Base-by-base conservation (phyloP, 2,797 vertebrate genomes). In the Eidolon dupreanum region DNA sequence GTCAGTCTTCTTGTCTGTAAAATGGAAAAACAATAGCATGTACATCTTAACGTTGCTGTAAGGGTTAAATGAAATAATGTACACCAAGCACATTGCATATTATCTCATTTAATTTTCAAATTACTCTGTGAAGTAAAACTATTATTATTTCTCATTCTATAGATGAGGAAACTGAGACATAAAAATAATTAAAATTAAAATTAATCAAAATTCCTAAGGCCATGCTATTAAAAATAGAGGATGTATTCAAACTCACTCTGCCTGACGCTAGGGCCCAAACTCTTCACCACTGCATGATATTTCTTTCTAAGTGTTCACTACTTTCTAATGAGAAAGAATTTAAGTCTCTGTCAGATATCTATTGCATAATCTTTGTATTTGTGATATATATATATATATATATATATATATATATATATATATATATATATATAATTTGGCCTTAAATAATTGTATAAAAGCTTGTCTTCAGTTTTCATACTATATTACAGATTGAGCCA, bases 101-200 rank as follows among this genome's bases (percentile, higher is more conserved):
- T 59, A 4, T n/a, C 43, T 92, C 38, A 22, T 84, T 96, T 82
- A 82, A 86, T 78, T 96, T 88, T 49, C 7, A 59, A 88, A 43
- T 53, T 36, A 65, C 5, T 70, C 38, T 43, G 19, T 4, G 15
- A 92, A 78, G 5, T 73, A n/a, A 59, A 68, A 41, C 31, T 82
- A 46, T 82, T 65, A 86, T 36, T 74, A 63, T 91, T 95, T 89
- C 33, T 89, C 46, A 61, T 28, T 79, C 8, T 31, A 77, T 66
- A 77, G 33, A 57, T 66, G 91, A 79, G 16, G 26, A 84, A 84
- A 51, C 43, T 19, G 15, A 95, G 5, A 12, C 38, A 74, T 6
- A 63, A 66, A 84, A 93, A 43, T 70, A 77, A 84, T 36, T 84
- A 71, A 87, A 68, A 77, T 75, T 38, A 49, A 71, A 91, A 38